These are phyloP conservation scores for Timandra comae DNA, from an alignment of 2,888 invertebrate species.

Conservation along the genomic window DNA sequence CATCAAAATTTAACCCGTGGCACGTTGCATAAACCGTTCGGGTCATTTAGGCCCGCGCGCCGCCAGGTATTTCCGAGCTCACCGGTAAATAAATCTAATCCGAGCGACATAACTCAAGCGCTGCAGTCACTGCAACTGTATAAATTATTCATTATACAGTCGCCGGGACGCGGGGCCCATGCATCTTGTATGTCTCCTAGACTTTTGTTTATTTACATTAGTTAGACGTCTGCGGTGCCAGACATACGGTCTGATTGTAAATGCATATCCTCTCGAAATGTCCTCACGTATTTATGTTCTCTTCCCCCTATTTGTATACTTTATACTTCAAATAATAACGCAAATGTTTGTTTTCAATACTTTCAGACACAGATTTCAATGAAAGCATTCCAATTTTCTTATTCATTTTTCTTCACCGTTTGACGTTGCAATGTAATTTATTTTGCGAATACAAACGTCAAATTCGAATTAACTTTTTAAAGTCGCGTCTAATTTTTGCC, in stretches of 20 bases:
- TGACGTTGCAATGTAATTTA: no score
- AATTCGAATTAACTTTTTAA: no score
- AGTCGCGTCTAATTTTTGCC: constrained; percentile 26
- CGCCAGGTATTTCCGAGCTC: constrained; percentile 6
- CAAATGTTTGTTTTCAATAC: no score
- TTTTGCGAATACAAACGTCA: no score
- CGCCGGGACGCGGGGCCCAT: constrained; percentile 25
- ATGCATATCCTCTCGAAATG: constrained; percentile 11
- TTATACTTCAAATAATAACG: constrained; percentile 6
- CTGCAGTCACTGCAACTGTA: constrained; percentile 31
- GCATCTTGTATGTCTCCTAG: constrained; percentile 32
- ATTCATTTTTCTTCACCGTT: no score
- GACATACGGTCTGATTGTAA: constrained; percentile 15
- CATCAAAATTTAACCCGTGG: no score
- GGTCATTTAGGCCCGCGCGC: background rate
- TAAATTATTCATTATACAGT: constrained; percentile 36
- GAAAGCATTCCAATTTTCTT: no score
- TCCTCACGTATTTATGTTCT: background rate
- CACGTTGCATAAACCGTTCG: no score
- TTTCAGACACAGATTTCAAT: no score
- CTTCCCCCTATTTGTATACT: no score
- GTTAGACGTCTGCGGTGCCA: constrained; percentile 16
- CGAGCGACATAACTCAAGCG: constrained; percentile 21
- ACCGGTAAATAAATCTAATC: constrained; percentile 29
- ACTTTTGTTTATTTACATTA: constrained; percentile 34